These are phyloP conservation scores for Pseudomyrmex dendroicus DNA, from an alignment of 1,140 invertebrate species.

Conservation along the genomic window DNA sequence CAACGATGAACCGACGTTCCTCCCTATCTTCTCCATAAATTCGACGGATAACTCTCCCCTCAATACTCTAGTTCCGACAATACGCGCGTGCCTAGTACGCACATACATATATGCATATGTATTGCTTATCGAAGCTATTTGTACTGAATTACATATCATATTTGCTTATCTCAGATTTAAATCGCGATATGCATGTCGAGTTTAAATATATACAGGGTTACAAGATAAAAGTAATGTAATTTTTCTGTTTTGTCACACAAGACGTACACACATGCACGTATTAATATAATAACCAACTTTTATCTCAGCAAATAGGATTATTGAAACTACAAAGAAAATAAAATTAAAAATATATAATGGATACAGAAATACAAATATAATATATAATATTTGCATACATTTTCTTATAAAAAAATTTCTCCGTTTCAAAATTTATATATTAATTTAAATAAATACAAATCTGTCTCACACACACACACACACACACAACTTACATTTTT, in stretches of 20 bases:
- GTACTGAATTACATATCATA: conserved; percentile 16
- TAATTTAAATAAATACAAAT: conserved; percentile 25
- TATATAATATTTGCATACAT: no score
- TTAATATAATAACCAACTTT: background rate
- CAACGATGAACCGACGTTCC: conserved; percentile 14
- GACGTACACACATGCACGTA: background rate
- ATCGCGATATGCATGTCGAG: background rate
- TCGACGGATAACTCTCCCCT: conserved; percentile 21
- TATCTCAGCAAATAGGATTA: background rate
- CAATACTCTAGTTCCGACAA: conserved; percentile 15
- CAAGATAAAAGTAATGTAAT: conserved; percentile 2
- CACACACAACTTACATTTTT: no score
- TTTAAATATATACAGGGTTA: background rate
- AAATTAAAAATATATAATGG: background rate
- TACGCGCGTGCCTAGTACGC: conserved; percentile 1
- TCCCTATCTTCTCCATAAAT: conserved; percentile 29
- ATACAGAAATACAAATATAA: no score
- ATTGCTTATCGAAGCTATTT: background rate
- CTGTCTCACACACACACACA: background rate
- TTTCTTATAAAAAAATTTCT: no score
- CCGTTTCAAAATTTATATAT: no score
- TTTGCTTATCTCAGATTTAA: conserved; percentile 1
- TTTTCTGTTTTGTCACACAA: background rate
- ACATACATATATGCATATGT: background rate
- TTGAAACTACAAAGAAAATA: background rate